Conservation (phyloP, 2,797 vertebrate species). For the Nannoperca australis region DNA sequence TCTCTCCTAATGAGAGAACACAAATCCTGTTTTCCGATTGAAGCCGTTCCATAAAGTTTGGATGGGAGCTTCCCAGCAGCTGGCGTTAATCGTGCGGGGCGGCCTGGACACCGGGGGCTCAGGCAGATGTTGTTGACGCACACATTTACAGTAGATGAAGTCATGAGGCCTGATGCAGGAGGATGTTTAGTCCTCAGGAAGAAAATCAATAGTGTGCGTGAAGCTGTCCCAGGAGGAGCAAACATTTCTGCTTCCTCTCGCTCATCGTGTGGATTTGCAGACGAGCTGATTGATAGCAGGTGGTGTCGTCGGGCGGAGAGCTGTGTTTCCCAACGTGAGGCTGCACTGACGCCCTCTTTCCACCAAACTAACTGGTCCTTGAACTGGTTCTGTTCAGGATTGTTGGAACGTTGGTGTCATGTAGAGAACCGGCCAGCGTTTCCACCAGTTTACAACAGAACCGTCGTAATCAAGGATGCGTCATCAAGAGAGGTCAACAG, state of each 20-base stretch:
- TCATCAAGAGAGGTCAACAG: no score
- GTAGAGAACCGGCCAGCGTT: no score
- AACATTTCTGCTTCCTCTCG: constrained; percentile 23
- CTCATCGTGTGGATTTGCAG: constrained; percentile 17
- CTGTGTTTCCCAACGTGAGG: constrained; percentile 20
- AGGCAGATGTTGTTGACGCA: constrained; percentile 26
- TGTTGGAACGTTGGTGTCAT: no score
- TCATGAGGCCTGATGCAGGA: constrained; percentile 11
- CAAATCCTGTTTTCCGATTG: constrained; percentile 29
- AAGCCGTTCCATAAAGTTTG: constrained; percentile 32
- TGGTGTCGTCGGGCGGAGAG: constrained; percentile 43
- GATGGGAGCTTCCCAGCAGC: constrained; percentile 47
- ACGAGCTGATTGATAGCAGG: constrained; percentile 40
- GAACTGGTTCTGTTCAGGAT: no score
- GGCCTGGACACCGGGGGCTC: neutral
- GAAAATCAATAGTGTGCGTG: neutral
- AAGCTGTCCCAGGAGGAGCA: neutral
- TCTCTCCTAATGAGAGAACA: constrained; percentile 51
- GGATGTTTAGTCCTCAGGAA: constrained; percentile 9
- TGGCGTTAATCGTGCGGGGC: constrained; percentile 26
- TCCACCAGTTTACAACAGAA: no score
- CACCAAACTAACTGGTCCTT: no score
- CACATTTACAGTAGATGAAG: constrained; percentile 28
- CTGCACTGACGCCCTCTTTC: neutral
- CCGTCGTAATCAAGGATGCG: no score